phyloP scores from a whole-genome alignment of 2,888 invertebrate genomes.

The Cephalotes varians region DNA sequence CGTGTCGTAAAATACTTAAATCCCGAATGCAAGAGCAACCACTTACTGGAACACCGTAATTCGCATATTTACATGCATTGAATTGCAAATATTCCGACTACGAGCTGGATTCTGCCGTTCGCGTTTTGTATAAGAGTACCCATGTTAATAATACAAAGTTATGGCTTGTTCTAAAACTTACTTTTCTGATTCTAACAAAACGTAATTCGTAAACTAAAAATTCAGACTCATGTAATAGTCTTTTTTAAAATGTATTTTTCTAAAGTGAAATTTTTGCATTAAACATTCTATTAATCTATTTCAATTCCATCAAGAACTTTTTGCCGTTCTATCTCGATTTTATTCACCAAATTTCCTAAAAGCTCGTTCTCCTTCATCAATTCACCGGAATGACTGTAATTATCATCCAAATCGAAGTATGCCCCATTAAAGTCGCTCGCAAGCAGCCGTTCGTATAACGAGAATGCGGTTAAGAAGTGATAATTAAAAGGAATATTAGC shows the following conservation, averaged over 20 bases:
- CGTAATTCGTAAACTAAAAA: not conserved
- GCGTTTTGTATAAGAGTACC: slow-evolving; percentile 23
- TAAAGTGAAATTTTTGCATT: not conserved
- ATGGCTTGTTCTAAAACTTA: not conserved
- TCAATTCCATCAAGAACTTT: slow-evolving; percentile 4
- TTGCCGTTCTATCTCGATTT: not conserved
- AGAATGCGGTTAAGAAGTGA: slow-evolving; percentile 60
- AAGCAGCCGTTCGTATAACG: slow-evolving; percentile 24
- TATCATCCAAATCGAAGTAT: slow-evolving; percentile 29
- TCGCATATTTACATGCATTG: slow-evolving; percentile 42
- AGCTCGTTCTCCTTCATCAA: slow-evolving; percentile 9
- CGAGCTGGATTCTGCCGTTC: not conserved
- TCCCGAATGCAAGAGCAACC: slow-evolving; percentile 20
- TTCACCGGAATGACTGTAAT: not conserved
- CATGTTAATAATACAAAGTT: slow-evolving; percentile 11
- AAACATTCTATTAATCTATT: not conserved
- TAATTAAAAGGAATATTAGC: slow-evolving; percentile 67
- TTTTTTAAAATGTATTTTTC: not conserved
- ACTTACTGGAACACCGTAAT: slow-evolving; percentile 31
- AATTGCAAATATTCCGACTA: slow-evolving; percentile 42
- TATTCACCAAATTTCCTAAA: not conserved
- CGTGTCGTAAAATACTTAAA: slow-evolving; percentile 42
- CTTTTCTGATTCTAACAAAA: not conserved
- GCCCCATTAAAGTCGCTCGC: slow-evolving; percentile 19
- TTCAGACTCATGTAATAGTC: not conserved